Conservation (phyloP, 2,797 vertebrate genomes). For the Danio jaintianensis region DNA sequence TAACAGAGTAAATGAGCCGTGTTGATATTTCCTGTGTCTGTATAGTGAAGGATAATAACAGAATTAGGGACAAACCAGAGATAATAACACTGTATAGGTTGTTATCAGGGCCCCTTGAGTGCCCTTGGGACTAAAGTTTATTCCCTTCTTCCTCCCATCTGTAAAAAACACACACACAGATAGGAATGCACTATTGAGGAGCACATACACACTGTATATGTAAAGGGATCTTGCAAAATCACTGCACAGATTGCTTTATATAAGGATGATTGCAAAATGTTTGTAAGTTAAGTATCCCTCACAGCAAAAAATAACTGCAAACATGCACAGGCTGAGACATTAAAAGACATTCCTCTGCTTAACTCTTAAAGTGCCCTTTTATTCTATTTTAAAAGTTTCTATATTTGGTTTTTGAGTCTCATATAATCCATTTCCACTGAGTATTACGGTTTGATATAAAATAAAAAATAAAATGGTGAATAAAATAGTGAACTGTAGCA, state of each 20-base stretch:
- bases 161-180: slow-evolving; percentile 17
- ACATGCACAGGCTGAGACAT: background rate
- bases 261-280: background rate
- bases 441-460: too few relatives aligned
- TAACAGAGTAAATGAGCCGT: slow-evolving; percentile 28
- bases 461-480: too few relatives aligned
- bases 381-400: too few relatives aligned
- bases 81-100: slow-evolving; percentile 21
- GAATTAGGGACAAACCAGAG: slow-evolving; percentile 32
- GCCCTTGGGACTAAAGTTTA: slow-evolving; percentile 46
- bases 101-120: slow-evolving; percentile 31
- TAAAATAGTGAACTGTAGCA: too few relatives aligned
- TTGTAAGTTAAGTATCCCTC: background rate
- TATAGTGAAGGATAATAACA: slow-evolving; percentile 44
- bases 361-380: background rate
- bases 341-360: slow-evolving; percentile 4
- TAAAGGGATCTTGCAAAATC: background rate
- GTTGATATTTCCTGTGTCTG: slow-evolving; percentile 40
- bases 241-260: background rate
- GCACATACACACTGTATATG: slow-evolving; percentile 12
- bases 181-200: slow-evolving; percentile 11
- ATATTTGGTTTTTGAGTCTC: too few relatives aligned
- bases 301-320: slow-evolving; percentile 7
- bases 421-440: too few relatives aligned
- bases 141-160: slow-evolving; percentile 28